Evolutionary conservation across 2,113 vertebrate species (phyloP).

Genomic region (Campylomormyrus tamandua): DNA sequence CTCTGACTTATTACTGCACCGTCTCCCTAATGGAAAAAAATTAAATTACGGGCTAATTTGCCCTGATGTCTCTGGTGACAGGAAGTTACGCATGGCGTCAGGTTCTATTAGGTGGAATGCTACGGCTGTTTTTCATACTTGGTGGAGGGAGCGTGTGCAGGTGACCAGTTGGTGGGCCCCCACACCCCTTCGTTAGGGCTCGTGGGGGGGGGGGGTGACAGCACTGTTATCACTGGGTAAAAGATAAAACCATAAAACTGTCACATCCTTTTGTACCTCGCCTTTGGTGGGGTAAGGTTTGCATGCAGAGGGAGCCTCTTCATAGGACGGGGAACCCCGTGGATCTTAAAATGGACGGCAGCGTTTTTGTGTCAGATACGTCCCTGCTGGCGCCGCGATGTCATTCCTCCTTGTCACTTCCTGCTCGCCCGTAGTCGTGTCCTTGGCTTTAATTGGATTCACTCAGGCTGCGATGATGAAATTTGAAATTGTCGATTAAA

Average conservation of each 20-base stretch:
- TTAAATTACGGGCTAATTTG: constrained; percentile 84
- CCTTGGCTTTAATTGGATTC: constrained; percentile 8
- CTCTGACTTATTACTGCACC: constrained; percentile 65
- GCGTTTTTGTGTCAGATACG: neutral
- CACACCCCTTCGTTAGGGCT: neutral
- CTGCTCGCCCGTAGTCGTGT: neutral
- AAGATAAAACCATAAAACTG: neutral
- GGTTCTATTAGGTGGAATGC: constrained; percentile 61
- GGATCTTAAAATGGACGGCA: neutral
- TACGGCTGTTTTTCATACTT: constrained; percentile 49
- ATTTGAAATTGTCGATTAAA: constrained; percentile 1
- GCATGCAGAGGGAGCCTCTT: neutral
- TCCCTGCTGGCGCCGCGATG: neutral
- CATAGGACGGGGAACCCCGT: neutral
- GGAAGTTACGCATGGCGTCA: constrained; percentile 57
- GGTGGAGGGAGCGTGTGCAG: neutral
- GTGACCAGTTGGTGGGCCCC: neutral
- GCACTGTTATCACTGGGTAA: neutral
- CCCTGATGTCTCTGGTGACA: constrained; percentile 62
- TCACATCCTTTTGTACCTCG: too few species aligned
- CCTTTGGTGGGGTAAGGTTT: neutral
- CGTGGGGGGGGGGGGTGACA: neutral
- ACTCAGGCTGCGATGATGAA: neutral
- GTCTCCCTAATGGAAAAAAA: constrained; percentile 74
- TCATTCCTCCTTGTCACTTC: neutral